phyloP scores from a whole-genome alignment of 2,113 vertebrate genomes.

The Coptodon bakossiorum region DNA sequence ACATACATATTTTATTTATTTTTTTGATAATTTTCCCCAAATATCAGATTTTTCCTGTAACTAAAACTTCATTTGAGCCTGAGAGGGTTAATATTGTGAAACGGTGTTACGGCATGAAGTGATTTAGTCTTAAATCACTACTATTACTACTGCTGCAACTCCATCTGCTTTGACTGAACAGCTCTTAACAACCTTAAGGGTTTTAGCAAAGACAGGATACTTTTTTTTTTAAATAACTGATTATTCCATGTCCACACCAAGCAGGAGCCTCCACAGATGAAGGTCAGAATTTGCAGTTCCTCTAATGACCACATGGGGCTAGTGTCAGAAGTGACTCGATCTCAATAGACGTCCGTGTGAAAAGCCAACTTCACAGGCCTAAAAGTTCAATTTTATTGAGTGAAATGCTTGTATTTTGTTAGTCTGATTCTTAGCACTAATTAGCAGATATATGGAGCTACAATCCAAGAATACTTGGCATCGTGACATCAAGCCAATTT shows the following conservation, averaged over 20 bases:
- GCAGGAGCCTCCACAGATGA: background rate
- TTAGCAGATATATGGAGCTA: background rate
- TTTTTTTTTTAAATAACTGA: background rate
- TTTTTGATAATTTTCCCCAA: too few species aligned
- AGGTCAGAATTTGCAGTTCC: background rate
- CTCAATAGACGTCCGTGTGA: background rate
- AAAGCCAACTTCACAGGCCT: background rate
- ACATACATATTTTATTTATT: too few species aligned
- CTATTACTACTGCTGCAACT: background rate
- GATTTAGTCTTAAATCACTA: background rate
- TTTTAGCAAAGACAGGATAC: background rate
- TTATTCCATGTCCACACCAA: background rate
- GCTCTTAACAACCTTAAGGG: background rate
- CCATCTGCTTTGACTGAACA: background rate
- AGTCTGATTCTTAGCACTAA: background rate
- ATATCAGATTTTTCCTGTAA: too few species aligned
- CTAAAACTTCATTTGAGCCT: too few species aligned
- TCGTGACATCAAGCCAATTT: background rate
- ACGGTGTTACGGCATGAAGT: background rate
- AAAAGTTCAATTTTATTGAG: background rate
- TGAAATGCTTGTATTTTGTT: background rate
- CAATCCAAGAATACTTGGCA: background rate
- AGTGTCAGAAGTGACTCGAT: background rate
- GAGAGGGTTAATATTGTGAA: background rate
- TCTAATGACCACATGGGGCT: background rate